Conservation (phyloP, 2,888 invertebrate species). For the Caenorhabditis macrosperma region DNA sequence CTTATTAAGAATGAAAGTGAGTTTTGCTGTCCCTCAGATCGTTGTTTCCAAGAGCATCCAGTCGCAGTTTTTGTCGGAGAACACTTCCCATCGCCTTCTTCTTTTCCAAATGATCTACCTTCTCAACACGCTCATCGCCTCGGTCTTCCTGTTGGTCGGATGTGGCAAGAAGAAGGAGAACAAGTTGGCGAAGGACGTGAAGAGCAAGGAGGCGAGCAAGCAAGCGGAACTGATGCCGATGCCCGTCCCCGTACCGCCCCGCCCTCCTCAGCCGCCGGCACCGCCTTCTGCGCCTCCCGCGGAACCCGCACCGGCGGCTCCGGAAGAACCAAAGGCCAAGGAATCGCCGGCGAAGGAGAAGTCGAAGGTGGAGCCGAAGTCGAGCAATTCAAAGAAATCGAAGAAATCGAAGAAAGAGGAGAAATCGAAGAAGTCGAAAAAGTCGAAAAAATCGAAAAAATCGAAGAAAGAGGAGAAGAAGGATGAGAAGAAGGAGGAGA, state of each 20-base stretch:
- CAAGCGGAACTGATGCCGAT: too few species aligned
- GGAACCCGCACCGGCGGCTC: background rate
- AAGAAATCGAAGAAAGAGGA: conserved; percentile 12
- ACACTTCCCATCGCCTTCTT: conserved; percentile 2
- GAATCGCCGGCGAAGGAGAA: conserved; percentile 13
- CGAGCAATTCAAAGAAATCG: background rate
- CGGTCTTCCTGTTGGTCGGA: background rate
- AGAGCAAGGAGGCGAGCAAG: conserved; percentile 15
- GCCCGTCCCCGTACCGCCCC: background rate
- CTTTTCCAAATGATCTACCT: conserved; percentile 1
- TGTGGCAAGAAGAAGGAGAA: conserved; percentile 24
- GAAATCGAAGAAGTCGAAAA: conserved; percentile 11
- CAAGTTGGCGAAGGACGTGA: background rate
- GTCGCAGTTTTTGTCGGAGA: conserved; percentile 23
- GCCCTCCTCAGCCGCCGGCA: background rate
- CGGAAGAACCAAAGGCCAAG: background rate
- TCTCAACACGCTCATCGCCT: background rate
- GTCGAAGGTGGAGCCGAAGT: conserved; percentile 9
- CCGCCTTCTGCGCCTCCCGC: background rate
- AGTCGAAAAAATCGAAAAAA: too few species aligned
- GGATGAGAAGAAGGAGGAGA: conserved; percentile 14
- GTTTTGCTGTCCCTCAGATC: background rate
- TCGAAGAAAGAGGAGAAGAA: conserved; percentile 17
- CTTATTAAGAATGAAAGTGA: conserved; percentile 26
- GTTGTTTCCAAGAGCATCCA: background rate